phyloP scores from a whole-genome alignment of 1,140 invertebrate species.

The Drosophila prosaltans region DNA sequence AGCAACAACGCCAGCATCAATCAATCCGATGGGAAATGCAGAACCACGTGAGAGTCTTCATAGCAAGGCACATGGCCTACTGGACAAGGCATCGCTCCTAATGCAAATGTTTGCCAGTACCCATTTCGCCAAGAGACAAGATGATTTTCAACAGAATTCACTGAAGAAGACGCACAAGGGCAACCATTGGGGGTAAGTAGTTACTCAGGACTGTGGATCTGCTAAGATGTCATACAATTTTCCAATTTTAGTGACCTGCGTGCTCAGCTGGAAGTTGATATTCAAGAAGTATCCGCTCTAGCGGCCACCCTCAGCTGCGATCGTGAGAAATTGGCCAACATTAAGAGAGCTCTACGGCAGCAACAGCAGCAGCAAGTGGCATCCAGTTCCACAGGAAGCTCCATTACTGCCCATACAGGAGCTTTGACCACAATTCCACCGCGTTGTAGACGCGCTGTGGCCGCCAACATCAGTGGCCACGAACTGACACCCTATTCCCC shows the following conservation, averaged over 20 bases:
- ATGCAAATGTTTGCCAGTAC: conserved; percentile 96
- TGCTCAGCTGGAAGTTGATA: conserved; percentile 93
- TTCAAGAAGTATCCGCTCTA: conserved; percentile 78
- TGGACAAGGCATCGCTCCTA: conserved; percentile 93
- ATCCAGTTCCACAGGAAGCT: conserved; percentile 32
- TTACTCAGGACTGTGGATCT: conserved; percentile 27
- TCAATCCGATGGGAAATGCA: not conserved
- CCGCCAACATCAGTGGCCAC: conserved; percentile 42
- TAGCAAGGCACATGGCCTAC: conserved; percentile 84
- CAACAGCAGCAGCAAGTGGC: conserved; percentile 28
- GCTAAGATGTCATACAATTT: not conserved
- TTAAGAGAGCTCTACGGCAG: conserved; percentile 67
- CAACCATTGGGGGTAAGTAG: conserved; percentile 94
- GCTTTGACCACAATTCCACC: conserved; percentile 84
- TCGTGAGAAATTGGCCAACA: conserved; percentile 76
- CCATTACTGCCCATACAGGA: conserved; percentile 68
- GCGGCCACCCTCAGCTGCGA: conserved; percentile 76
- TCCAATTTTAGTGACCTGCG: conserved; percentile 89
- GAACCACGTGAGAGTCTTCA: conserved; percentile 63
- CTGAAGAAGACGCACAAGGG: conserved; percentile 93
- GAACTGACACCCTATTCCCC: conserved; percentile 65
- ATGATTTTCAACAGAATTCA: conserved; percentile 90
- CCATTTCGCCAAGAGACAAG: conserved; percentile 88
- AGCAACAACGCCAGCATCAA: not conserved
- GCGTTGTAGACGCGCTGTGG: conserved; percentile 55